Evolutionary conservation across 2,888 invertebrate genomes (phyloP), one percentile per base, ranked within the genome.

Genomic region (Zaprionus lineosus): DNA sequence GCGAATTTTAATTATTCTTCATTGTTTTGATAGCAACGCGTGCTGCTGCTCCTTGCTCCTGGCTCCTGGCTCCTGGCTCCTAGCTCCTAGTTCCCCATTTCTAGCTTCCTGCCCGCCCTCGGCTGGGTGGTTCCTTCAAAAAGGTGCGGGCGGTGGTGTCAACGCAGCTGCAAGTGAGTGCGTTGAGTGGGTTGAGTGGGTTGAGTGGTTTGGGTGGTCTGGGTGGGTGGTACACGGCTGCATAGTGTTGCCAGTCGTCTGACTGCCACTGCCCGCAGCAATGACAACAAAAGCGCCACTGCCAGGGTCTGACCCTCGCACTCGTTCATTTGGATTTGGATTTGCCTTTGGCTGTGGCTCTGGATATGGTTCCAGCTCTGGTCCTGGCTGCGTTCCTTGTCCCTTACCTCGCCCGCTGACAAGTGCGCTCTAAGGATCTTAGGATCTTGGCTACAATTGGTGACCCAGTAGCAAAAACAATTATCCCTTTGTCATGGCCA

Each of bases 1-100:
- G 81, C 75, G 73, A 81, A 85, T 86, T 86, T 84, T 85, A 85
- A 85, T 85, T 85, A 86, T 83, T 83, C 84, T 67, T 85, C 84
- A 85, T 85, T 85, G 85, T 85, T 83, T 77, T 81, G 81, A 81
- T 77, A 79, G 74, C 60, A 63, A 62, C 68, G 73, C 64, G 70
- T 72, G 64, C 61, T 58, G 69, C 68, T 62, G n/a, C n/a, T n/a
- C n/a, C n/a, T n/a, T n/a, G n/a, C n/a, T n/a, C n/a, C n/a, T n/a
- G n/a, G n/a, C n/a, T n/a, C n/a, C n/a, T n/a, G n/a, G n/a, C n/a
- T n/a, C n/a, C n/a, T n/a, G n/a, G n/a, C n/a, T n/a, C n/a, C n/a
- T n/a, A n/a, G n/a, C n/a, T n/a, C n/a, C n/a, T n/a, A n/a, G n/a
- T n/a, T n/a, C n/a, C n/a, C n/a, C n/a, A n/a, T n/a, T n/a, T n/a